phyloP scores from a whole-genome alignment of 2,888 invertebrate species.

The Pelosia muscerda region DNA sequence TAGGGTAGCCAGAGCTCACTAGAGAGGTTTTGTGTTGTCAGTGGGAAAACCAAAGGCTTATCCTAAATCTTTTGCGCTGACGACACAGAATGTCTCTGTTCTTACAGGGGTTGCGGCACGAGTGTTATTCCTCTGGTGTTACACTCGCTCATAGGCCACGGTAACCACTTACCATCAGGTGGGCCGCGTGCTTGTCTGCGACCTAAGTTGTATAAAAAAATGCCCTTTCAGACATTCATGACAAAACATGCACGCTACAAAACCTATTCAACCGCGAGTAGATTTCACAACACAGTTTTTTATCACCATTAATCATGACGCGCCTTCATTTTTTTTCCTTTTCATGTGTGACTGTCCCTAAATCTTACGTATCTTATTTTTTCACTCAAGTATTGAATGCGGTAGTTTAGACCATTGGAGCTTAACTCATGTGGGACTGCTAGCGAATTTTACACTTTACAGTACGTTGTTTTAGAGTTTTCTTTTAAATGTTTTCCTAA shows the following conservation, averaged over 20 bases:
- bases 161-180: too few species aligned
- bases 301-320: background rate
- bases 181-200: too few species aligned
- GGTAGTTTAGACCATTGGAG: background rate
- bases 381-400: background rate
- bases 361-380: background rate
- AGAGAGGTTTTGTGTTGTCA: too few species aligned
- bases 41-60: too few species aligned
- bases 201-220: too few species aligned
- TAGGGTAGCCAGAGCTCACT: too few species aligned
- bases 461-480: background rate
- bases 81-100: too few species aligned
- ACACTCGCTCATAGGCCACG: too few species aligned
- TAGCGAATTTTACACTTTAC: background rate
- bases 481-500: background rate
- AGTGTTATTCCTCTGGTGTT: too few species aligned
- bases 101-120: too few species aligned
- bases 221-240: background rate
- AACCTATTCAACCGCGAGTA: background rate
- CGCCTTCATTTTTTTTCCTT: background rate
- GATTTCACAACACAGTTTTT: background rate
- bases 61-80: too few species aligned
- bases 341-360: background rate
- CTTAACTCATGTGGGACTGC: background rate
- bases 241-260: background rate